Base-by-base conservation (phyloP, 2,888 invertebrate genomes). In the Tenthredo livida region DNA sequence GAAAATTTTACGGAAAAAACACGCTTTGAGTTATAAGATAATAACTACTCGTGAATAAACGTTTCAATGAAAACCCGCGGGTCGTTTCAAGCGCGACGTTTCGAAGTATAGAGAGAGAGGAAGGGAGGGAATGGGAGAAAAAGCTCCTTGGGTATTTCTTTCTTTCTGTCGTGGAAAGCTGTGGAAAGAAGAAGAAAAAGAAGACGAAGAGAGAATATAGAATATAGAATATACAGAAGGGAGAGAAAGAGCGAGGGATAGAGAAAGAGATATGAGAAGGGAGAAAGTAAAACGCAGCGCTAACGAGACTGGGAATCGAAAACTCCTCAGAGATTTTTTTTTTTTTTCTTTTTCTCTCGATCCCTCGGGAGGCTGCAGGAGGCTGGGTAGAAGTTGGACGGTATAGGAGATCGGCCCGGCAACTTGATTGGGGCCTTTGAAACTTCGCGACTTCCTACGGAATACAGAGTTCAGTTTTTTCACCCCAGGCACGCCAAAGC, bases 391-490 rank as follows among this genome's bases (percentile, higher is more conserved):
- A 77, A 77, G 77, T 77, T 54, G 54, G 50, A 77, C 54, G 80
- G 80, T 61, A 47, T 40, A 80, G 80, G 61, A 37, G 43, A 47
- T 83, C 67, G 47, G 83, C 25, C n/a, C 25, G 70, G 67, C 83
- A 83, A 83, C 47, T 83, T 83, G 83, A 83, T 83, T 83, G 83
- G 83, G 83, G 83, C 70, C 83, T 83, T 83, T 83, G 83, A 67
- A 83, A 83, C 67, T 83, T 67, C 47, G 67, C 83, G 70, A 83
- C 67, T 83, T 83, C 67, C 83, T 83, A 17, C 83, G 33, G 67
- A 67, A 83, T 83, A 67, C 83, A 83, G 83, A 83, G 83, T 25
- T 67, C 70, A 15, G 47, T 70, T 65, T 83, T 83, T 83, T 83
- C 29, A 67, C 43, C 43, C 47, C 70, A 47, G 67, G 65, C 67